A percentile compares a stretch with the other conserved stretches of the same genome.
Conservation (phyloP, 2,797 vertebrate genomes). For the Mus caroli region DNA sequence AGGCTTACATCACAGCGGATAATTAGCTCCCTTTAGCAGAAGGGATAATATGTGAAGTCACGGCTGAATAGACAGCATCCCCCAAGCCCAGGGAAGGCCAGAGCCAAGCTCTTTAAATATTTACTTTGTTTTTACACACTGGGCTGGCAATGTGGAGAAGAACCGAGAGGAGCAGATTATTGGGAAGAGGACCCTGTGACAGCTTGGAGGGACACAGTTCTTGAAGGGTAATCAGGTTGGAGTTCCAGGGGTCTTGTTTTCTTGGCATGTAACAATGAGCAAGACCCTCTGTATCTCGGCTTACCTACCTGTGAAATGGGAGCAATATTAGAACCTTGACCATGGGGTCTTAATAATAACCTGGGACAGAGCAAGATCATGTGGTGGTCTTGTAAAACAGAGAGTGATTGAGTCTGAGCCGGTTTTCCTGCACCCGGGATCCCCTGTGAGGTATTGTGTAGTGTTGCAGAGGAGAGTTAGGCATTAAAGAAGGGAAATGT, state of each 20-base stretch:
- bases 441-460: accelerated
- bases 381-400: background rate
- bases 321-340: too few species aligned
- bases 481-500: background rate
- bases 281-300: background rate
- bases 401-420: background rate
- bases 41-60: background rate
- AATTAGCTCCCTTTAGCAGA: conserved; percentile 27
- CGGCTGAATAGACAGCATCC: background rate
- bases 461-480: background rate
- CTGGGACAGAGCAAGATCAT: background rate
- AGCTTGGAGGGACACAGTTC: background rate
- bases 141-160: background rate
- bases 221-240: accelerated
- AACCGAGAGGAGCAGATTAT: background rate
- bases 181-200: background rate
- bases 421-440: background rate
- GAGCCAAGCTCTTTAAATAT: background rate
- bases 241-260: background rate
- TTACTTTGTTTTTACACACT: background rate
- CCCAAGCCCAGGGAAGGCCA: background rate
- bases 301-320: background rate
- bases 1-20: background rate
- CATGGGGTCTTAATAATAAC: accelerated
- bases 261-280: accelerated